A percentile compares a stretch with the other conserved stretches of the same genome.
These are phyloP conservation scores for Entomobrya multifasciata DNA, from an alignment of 2,888 invertebrate species.

Conservation along the genomic window DNA sequence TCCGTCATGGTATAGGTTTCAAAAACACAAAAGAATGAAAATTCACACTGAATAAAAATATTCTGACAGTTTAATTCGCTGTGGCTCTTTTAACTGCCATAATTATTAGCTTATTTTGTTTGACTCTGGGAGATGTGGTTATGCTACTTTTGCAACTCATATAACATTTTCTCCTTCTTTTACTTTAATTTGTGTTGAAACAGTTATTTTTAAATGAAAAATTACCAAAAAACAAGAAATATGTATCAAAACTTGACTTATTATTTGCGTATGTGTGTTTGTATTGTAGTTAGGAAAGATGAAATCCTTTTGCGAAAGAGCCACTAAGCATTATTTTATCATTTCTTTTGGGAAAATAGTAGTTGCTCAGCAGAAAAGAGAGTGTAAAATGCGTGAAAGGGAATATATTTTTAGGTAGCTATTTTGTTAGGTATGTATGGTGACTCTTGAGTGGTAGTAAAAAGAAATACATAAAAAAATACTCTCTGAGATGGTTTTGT, in stretches of 20 bases:
- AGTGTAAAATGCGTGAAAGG: background rate
- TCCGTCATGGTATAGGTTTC: constrained; percentile 9
- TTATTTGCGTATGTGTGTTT: too few relatives aligned
- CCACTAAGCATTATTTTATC: background rate
- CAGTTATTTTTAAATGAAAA: too few relatives aligned
- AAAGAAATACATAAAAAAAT: constrained; percentile 16
- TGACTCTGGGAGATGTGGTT: background rate
- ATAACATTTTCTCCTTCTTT: too few relatives aligned
- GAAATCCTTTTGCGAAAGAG: too few relatives aligned
- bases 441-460: background rate
- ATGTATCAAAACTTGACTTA: too few relatives aligned
- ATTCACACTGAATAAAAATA: too few relatives aligned
- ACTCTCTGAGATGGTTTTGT: constrained; percentile 34
- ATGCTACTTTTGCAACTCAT: too few relatives aligned
- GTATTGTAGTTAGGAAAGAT: too few relatives aligned
- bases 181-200: too few relatives aligned
- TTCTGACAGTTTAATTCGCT: too few relatives aligned
- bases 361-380: background rate
- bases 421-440: background rate
- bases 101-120: background rate
- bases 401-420: background rate
- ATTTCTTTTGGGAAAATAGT: background rate
- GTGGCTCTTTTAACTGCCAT: too few relatives aligned
- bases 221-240: too few relatives aligned
- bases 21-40: constrained; percentile 17